Conservation (phyloP, 2,797 vertebrate species). For the Natrix natrix region DNA sequence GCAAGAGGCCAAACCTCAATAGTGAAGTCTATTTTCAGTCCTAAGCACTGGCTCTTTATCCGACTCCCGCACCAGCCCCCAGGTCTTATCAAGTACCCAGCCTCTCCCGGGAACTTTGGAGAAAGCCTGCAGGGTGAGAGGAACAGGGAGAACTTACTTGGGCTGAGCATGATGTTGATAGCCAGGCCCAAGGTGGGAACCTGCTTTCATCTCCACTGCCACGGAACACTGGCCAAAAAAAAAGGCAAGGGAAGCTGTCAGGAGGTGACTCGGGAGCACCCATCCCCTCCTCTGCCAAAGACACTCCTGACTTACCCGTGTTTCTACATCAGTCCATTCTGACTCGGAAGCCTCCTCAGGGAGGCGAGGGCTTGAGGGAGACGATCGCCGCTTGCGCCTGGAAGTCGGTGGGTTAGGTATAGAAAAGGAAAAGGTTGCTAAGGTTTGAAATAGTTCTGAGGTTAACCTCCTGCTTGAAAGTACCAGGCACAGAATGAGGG, state of each 20-base stretch:
- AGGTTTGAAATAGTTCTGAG: neutral
- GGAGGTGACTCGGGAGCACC: neutral
- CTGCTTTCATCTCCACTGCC: constrained; percentile 90
- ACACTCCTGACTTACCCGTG: constrained; percentile 76
- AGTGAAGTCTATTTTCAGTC: neutral
- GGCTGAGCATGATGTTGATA: constrained; percentile 85
- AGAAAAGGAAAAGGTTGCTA: neutral
- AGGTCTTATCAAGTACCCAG: no score
- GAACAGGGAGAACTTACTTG: constrained; percentile 78
- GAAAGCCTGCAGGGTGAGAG: neutral
- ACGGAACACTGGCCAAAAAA: constrained; percentile 81
- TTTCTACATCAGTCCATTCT: constrained; percentile 91
- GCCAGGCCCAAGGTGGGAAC: constrained; percentile 87
- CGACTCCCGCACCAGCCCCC: no score
- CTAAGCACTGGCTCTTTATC: neutral
- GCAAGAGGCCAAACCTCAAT: constrained; percentile 21
- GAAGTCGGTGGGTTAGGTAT: fast-evolving
- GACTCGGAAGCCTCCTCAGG: constrained; percentile 69
- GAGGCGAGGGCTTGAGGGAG: constrained; percentile 54
- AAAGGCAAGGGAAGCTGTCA: neutral
- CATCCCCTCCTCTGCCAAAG: neutral
- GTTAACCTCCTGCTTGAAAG: neutral
- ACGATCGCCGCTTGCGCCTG: constrained; percentile 75
- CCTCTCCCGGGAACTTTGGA: neutral
- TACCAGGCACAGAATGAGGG: no score